Conservation (phyloP, 2,797 vertebrate genomes). For the Meda fulgida region DNA sequence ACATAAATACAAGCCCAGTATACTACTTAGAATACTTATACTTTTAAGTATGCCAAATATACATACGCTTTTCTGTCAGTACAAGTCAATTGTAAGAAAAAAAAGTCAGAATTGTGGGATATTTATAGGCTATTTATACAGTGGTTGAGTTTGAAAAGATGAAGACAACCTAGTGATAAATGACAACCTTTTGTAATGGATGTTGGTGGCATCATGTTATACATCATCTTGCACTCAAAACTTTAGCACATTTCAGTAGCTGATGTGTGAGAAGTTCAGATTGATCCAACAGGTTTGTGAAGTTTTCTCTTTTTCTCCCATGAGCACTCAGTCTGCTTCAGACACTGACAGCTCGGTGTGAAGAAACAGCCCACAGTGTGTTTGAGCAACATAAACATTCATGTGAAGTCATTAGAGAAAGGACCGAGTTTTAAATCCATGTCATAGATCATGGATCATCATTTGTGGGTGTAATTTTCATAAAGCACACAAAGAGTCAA, state of each 20-base stretch:
- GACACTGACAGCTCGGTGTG: constrained; percentile 10
- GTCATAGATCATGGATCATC: neutral
- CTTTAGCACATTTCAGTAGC: neutral
- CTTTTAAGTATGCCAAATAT: too few relatives aligned
- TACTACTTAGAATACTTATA: too few relatives aligned
- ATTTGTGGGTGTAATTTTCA: neutral
- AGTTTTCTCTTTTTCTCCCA: neutral
- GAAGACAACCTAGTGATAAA: too few relatives aligned
- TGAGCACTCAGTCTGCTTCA: constrained; percentile 13
- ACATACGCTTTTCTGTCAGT: too few relatives aligned
- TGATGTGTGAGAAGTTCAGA: constrained; percentile 4
- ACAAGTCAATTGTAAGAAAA: too few relatives aligned
- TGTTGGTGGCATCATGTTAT: neutral
- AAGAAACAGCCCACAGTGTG: constrained; percentile 7
- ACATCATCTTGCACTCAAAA: neutral
- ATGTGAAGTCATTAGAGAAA: constrained; percentile 12
- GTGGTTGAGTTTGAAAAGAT: too few relatives aligned
- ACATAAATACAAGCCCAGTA: too few relatives aligned
- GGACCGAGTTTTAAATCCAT: neutral
- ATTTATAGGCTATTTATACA: too few relatives aligned
- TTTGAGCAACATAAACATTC: constrained; percentile 14
- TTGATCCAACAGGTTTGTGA: neutral
- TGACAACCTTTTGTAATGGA: neutral
- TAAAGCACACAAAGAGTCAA: neutral
- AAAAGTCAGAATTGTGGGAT: too few relatives aligned